These are phyloP conservation scores for Acrobasis suavella DNA, from an alignment of 2,888 invertebrate genomes.

Conservation along the genomic window DNA sequence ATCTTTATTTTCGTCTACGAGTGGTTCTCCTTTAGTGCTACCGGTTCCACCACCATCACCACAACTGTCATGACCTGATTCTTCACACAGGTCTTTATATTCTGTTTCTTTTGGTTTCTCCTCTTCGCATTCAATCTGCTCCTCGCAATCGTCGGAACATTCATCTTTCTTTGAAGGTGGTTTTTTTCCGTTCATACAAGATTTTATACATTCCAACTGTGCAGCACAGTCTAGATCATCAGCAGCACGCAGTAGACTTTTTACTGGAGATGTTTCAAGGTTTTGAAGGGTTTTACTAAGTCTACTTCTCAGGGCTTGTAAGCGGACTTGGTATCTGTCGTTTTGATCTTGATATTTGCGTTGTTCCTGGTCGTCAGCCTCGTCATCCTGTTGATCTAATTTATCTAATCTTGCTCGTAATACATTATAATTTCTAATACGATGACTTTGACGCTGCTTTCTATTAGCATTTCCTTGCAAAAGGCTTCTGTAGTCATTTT, in stretches of 20 bases:
- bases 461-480: neutral
- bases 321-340: neutral
- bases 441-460: neutral
- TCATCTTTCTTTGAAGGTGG: conserved; percentile 23
- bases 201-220: conserved; percentile 2
- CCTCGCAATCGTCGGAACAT: conserved; percentile 14
- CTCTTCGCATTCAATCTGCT: conserved; percentile 16
- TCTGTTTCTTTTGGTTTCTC: conserved; percentile 1
- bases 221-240: conserved; percentile 13
- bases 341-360: neutral
- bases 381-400: neutral
- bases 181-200: neutral
- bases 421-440: neutral
- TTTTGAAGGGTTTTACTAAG: neutral
- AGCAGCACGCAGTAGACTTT: conserved; percentile 7
- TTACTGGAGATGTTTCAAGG: neutral
- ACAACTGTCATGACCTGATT: conserved; percentile 10
- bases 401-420: conserved; percentile 6
- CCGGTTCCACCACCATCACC: conserved; percentile 1
- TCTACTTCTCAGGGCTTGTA: neutral
- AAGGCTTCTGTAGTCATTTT: neutral
- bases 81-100: conserved; percentile 1
- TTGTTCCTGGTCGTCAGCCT: neutral
- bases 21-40: conserved; percentile 10
- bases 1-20: neutral